Percentiles rank a stretch among this genome's conserved stretches.
Evolutionary conservation across 2,113 vertebrate species (phyloP).

Genomic region (Candoia aspera): DNA sequence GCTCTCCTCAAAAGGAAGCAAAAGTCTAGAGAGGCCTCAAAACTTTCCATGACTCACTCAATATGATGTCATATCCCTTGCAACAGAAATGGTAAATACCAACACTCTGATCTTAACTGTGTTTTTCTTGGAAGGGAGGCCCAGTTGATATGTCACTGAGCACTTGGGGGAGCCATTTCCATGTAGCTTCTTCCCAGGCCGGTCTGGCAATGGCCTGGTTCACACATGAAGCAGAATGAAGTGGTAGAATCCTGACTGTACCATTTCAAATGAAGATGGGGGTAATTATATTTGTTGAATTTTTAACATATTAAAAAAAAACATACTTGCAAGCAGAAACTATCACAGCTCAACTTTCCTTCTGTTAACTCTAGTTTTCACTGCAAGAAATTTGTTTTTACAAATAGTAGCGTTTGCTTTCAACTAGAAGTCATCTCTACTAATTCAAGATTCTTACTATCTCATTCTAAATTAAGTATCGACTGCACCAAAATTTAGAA

Average conservation of each 20-base stretch:
- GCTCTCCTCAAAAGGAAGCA: slow-evolving; percentile 20
- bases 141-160: slow-evolving; percentile 7
- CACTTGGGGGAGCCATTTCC: slow-evolving; percentile 30
- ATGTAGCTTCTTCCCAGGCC: background rate
- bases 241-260: background rate
- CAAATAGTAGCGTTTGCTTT: background rate
- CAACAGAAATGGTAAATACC: slow-evolving; percentile 20
- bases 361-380: background rate
- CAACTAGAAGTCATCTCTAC: background rate
- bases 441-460: background rate
- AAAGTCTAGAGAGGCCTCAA: slow-evolving; percentile 16
- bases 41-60: slow-evolving; percentile 23
- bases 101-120: slow-evolving; percentile 11
- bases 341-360: background rate
- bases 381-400: background rate
- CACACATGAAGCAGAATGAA: background rate
- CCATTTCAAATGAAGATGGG: background rate
- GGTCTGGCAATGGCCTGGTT: background rate
- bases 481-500: background rate
- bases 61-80: slow-evolving; percentile 21
- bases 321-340: background rate
- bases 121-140: background rate
- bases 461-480: background rate
- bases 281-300: background rate
- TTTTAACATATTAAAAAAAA: background rate